Base-by-base conservation (phyloP, 2,888 invertebrate species). In the Rotaria magnacalcarata region DNA sequence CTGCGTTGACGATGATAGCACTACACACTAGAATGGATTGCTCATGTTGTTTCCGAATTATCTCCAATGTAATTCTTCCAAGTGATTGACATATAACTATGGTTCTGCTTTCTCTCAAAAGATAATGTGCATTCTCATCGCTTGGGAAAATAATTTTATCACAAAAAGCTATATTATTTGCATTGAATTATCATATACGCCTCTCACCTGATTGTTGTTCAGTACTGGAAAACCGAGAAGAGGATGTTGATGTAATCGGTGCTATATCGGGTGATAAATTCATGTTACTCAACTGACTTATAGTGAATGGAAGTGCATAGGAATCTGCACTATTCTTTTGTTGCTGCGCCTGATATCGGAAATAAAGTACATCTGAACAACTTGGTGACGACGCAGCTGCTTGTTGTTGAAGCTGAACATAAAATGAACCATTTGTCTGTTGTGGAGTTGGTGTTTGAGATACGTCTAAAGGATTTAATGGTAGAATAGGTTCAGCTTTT, bases 401-500 rank as follows among this genome's bases (percentile, higher is more conserved):
- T 47, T 43, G 80, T n/a, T 43, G 80, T 14, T 80, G 80, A 47
- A 80, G 47, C n/a, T 80, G 80, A 47, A 80, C n/a, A 80, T 80
- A 80, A n/a, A 80, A 80, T n/a, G 80, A 80, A 24, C 80, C 80
- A n/a, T 80, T 41, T 4, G 34, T 34, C 47, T 80, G 80, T n/a
- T 47, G 47, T 47, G 80, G 80, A n/a, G 8, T 24, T 8, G 43
- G 24, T n/a, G 21, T 21, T 47, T 80, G 80, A 5, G 67, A 27
- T 6, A 67, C 19, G 47, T 80, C 80, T 47, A n/a, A 24, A 24
- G 43, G 80, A 80, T 80, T 80, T 47, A 47, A 47, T 47, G 47
- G 80, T 47, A 47, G 10, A 47, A 80, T 47, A 47, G 47, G 24
- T n/a, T 80, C 80, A 47, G 80, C 80, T 80, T 80, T 80, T 10